Evolutionary conservation across 2,797 vertebrate species (phyloP).

Genomic region (Dendrocincla tyrannina): DNA sequence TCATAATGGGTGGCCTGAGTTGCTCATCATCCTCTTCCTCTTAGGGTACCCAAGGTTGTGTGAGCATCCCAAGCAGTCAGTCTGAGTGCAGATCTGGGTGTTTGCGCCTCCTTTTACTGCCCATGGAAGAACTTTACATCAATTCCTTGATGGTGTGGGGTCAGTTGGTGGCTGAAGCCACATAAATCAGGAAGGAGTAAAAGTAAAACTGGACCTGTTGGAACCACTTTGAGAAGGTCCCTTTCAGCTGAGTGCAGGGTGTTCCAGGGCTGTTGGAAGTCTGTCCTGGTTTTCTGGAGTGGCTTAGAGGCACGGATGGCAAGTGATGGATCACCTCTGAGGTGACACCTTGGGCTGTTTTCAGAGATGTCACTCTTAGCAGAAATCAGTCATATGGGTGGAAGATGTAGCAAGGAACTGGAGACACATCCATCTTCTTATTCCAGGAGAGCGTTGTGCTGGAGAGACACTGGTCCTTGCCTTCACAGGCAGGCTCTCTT

Average conservation of each 20-base stretch:
- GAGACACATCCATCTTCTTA: background rate
- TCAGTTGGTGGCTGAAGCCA: fast-evolving
- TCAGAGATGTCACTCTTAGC: background rate
- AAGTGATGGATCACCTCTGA: background rate
- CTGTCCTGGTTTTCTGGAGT: background rate
- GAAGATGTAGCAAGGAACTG: background rate
- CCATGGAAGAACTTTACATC: background rate
- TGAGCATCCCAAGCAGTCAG: background rate
- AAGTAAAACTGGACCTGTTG: fast-evolving
- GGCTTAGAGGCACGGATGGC: background rate
- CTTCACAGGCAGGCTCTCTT: background rate
- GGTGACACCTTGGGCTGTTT: background rate
- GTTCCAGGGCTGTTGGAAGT: background rate
- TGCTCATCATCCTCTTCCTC: background rate
- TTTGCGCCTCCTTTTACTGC: background rate
- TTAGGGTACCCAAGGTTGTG: fast-evolving
- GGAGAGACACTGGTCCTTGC: background rate
- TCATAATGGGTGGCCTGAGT: background rate
- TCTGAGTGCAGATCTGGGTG: background rate
- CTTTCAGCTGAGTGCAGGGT: background rate
- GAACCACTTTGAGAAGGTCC: background rate
- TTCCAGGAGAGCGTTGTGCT: background rate
- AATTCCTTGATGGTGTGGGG: background rate
- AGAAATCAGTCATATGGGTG: background rate
- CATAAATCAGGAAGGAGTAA: background rate